A percentile compares a stretch with the other conserved stretches of the same genome.
Conservation (phyloP, 2,888 invertebrate genomes). For the Troilus luridus region DNA sequence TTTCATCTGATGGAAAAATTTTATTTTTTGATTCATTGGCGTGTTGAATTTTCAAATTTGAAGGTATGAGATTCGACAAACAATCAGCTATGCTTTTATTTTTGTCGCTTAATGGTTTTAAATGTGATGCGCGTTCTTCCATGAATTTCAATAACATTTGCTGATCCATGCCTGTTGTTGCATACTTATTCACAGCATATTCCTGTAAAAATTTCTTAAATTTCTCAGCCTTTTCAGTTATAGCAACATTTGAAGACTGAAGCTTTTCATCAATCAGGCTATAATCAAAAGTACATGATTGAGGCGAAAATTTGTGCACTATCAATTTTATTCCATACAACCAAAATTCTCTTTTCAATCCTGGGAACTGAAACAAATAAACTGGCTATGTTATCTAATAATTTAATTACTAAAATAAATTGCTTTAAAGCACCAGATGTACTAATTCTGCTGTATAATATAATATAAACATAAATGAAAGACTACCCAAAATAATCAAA, state of each 20-base stretch:
- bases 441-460: background rate
- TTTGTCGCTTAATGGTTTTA: slow-evolving; percentile 63
- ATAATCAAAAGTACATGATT: slow-evolving; percentile 64
- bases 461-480: background rate
- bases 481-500: background rate
- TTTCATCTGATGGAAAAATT: background rate
- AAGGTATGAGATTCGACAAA: slow-evolving; percentile 64
- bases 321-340: slow-evolving; percentile 69
- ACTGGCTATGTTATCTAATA: background rate
- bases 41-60: slow-evolving; percentile 62
- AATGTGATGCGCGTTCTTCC: slow-evolving; percentile 64
- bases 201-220: slow-evolving; percentile 66
- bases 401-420: background rate
- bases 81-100: slow-evolving; percentile 65
- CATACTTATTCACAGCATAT: slow-evolving; percentile 61
- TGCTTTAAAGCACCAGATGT: background rate
- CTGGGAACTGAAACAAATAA: slow-evolving; percentile 68
- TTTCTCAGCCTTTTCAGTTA: slow-evolving; percentile 66
- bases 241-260: slow-evolving; percentile 65
- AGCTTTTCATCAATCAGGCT: slow-evolving; percentile 65
- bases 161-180: slow-evolving; percentile 63
- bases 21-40: slow-evolving; percentile 38
- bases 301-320: slow-evolving; percentile 66
- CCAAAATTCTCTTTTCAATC: slow-evolving; percentile 69
- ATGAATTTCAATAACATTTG: slow-evolving; percentile 65